Base-by-base conservation (phyloP, 1,140 invertebrate genomes). In the Caligus rogercresseyi region DNA sequence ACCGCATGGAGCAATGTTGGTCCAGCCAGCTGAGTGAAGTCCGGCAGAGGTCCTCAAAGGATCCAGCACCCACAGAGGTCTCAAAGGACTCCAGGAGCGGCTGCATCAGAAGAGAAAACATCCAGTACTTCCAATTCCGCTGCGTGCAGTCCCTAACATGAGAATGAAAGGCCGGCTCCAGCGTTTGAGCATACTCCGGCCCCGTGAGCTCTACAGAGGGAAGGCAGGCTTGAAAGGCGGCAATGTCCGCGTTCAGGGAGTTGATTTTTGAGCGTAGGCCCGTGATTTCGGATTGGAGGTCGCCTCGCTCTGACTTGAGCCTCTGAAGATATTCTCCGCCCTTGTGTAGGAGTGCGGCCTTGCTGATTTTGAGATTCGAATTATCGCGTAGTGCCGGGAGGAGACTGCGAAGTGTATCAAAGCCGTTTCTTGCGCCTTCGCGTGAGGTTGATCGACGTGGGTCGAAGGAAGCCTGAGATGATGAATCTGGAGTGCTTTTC, bases 71-170 rank as follows among this genome's bases (percentile, higher is more conserved):
- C 25, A 96, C 91, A 67, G 84, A 84, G 67, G 83, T 81, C 71
- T 87, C 92, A 74, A 88, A 97, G 1, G 89, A 87, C 66, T 84
- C 81, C 71, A 96, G 80, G 65, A 95, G 75, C 16, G 88, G 85
- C 67, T 86, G 82, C 71, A 90, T 80, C 25, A 97, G 82, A 65
- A 91, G 80, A 75, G 91, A 93, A 71, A 97, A 90, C 79, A 97
- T 90, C 89, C 89, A 96, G 77, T 94, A 97, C 77, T 94, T 96
- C 91, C 92, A 96, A 75, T 95, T 92, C 70, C 86, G 81, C 69
- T 83, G 77, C 16, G 91, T 95, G 59, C 89, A 76, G 61, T 78
- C 80, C 67, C 83, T 78, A 14, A 97, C 87, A 76, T 95, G 94
- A 43, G 88, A 83, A 65, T 91, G 84, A 75, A 92, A 96, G 82